Conservation (phyloP, 2,797 vertebrate genomes). For the Chaenodraco wilsoni region DNA sequence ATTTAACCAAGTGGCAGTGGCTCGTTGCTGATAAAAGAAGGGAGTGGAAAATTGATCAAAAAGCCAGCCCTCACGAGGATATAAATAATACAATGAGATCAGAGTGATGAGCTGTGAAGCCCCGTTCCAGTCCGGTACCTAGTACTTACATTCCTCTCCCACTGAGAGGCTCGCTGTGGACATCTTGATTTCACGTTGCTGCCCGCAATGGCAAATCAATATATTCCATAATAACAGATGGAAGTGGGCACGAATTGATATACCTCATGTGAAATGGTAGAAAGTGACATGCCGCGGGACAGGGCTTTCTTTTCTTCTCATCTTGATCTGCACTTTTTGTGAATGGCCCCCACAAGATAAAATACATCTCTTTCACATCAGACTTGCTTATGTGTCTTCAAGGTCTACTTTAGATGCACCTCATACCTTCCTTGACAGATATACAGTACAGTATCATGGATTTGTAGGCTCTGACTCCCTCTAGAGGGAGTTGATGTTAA, state of each 20-base stretch:
- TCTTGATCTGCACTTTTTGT: constrained; percentile 38
- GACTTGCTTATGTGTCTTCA: constrained; percentile 11
- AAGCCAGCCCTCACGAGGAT: constrained; percentile 43
- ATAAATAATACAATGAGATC: constrained; percentile 71
- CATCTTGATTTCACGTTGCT: constrained; percentile 57
- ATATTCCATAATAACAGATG: constrained; percentile 52
- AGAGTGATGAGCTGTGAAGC: constrained; percentile 58
- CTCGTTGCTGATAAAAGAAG: constrained; percentile 69
- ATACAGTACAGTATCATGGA: constrained; percentile 11
- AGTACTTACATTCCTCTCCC: constrained; percentile 45
- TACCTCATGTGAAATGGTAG: constrained; percentile 28
- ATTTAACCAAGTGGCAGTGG: constrained; percentile 71
- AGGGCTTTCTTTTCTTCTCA: constrained; percentile 5
- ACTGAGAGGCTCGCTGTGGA: constrained; percentile 46
- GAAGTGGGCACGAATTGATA: constrained; percentile 24
- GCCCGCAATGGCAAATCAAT: constrained; percentile 65
- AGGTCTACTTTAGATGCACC: constrained; percentile 22
- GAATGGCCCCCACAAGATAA: constrained; percentile 6
- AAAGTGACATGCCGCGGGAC: constrained; percentile 11
- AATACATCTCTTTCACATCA: constrained; percentile 13
- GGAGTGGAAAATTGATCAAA: constrained; percentile 67
- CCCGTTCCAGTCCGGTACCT: constrained; percentile 29
- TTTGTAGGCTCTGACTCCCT: constrained; percentile 68
- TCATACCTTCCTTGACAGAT: constrained; percentile 11
- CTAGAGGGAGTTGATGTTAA: constrained; percentile 66